Base-by-base conservation (phyloP, 2,797 vertebrate species). In the Erpetoichthys calabaricus region DNA sequence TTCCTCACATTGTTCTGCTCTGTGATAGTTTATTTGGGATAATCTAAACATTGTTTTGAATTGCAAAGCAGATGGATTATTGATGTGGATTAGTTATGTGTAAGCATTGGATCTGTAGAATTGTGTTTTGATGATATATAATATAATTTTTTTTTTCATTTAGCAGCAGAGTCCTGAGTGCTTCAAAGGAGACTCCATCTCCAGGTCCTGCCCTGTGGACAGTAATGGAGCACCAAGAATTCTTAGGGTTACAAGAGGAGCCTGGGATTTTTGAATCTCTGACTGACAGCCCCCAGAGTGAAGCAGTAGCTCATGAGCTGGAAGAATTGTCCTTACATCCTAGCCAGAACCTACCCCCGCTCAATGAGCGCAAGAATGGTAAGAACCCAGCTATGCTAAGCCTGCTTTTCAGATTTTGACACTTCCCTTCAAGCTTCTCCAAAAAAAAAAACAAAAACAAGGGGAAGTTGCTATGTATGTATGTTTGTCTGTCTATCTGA, bases 321-420 rank as follows among this genome's bases (percentile, higher is more conserved):
- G 87, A 92, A 72, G 95, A 94, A 57, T 84, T 98, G 70, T 86
- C 95, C 0, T 70, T 99, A 72, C 95, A 99, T 76, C 80, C 92
- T 70, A 68, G 58, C 45, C 90, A 84, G 68, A 89, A 75, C 59
- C 79, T 98, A 51, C 94, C 90, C 5, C 89, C 94, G 0, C 90
- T 98, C 65, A 92, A 87, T 0, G 94, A 97, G 70, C 87, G 95
- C 64, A 98, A 89, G 81, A 97, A 95, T 9, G 94, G 95, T 98
- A 70, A 91, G 90, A 63, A 54, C 49, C 42, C 56, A 63, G 57
- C 63, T 63, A 55, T 61, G 42, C 59, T 56, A 59, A 51, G 47
- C 25, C 56, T 1, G 59, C 5, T 56, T 65, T 42, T 66, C 55
- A 64, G 63, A 63, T 61, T 55, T 56, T 64, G 10, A 56, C 53